phyloP scores from a whole-genome alignment of 2,888 invertebrate species.

The Oscheius sp. region DNA sequence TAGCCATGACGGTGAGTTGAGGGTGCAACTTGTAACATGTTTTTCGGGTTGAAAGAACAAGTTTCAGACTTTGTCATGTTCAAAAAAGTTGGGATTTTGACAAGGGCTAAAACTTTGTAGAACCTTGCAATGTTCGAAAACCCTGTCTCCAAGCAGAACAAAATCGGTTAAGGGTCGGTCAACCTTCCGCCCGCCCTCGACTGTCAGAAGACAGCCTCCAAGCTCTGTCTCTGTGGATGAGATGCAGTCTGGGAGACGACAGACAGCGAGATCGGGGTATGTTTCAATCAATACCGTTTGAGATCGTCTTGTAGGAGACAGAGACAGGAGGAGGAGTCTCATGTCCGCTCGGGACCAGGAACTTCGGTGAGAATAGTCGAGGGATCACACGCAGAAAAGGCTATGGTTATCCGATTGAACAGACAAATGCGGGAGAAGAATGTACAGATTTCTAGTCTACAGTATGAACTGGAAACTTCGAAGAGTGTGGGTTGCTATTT shows the following conservation, averaged over 20 bases:
- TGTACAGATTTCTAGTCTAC: slow-evolving; percentile 50
- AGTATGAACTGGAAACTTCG: slow-evolving; percentile 51
- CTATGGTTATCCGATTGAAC: slow-evolving; percentile 59
- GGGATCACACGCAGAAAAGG: slow-evolving; percentile 51
- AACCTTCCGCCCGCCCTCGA: slow-evolving; percentile 40
- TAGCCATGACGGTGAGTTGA: slow-evolving; percentile 51
- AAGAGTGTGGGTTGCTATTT: slow-evolving; percentile 38
- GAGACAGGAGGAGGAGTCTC: neutral
- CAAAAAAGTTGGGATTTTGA: neutral
- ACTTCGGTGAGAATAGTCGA: slow-evolving; percentile 13
- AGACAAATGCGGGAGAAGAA: slow-evolving; percentile 52
- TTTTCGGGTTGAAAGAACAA: neutral
- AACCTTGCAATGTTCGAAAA: neutral
- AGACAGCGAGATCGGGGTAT: neutral
- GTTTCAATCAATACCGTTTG: neutral
- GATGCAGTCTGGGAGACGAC: slow-evolving; percentile 6
- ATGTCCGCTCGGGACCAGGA: neutral
- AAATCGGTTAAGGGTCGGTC: slow-evolving; percentile 42
- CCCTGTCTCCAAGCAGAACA: too few species aligned
- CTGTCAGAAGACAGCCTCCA: slow-evolving; percentile 23
- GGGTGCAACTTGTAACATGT: neutral
- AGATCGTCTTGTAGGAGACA: neutral
- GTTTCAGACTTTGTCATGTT: neutral
- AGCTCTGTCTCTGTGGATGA: slow-evolving; percentile 22
- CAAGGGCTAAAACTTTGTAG: neutral